Conservation (phyloP, 2,888 invertebrate genomes). For the Acrobasis repandana region DNA sequence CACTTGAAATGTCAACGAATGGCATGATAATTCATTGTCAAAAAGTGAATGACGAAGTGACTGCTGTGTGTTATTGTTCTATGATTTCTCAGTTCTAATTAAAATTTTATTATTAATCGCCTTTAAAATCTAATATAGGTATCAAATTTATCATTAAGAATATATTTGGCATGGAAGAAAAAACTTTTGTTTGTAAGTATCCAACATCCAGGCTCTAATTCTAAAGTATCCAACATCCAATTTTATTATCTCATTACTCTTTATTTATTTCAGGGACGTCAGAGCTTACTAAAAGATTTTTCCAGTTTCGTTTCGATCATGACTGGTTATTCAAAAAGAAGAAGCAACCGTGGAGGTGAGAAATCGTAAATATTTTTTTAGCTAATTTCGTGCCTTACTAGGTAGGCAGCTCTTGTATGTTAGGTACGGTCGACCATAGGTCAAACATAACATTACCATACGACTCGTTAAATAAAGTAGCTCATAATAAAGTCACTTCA, state of each 20-base stretch:
- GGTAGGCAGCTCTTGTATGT: background rate
- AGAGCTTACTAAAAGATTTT: constrained; percentile 61
- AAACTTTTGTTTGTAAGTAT: constrained; percentile 63
- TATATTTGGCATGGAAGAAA: constrained; percentile 57
- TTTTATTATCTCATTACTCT: background rate
- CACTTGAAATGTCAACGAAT: background rate
- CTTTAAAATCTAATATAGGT: background rate
- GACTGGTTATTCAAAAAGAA: constrained; percentile 72
- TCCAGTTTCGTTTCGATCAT: constrained; percentile 67
- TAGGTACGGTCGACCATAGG: too few relatives aligned
- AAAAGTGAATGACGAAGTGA: background rate
- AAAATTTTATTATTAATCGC: background rate
- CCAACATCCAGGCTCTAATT: constrained; percentile 21
- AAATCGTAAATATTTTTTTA: background rate
- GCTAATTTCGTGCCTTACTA: background rate
- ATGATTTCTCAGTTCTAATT: background rate
- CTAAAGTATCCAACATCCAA: background rate
- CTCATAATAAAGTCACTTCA: too few relatives aligned
- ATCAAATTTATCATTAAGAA: background rate
- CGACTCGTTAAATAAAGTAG: too few relatives aligned
- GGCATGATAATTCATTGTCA: background rate
- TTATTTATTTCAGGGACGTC: constrained; percentile 62
- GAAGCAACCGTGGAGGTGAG: constrained; percentile 77
- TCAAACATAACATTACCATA: too few relatives aligned
- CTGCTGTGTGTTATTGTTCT: background rate